Percentiles rank a stretch among this genome's conserved stretches.
phyloP scores from a whole-genome alignment of 1,140 invertebrate genomes.

The Lanistes nyassanus region DNA sequence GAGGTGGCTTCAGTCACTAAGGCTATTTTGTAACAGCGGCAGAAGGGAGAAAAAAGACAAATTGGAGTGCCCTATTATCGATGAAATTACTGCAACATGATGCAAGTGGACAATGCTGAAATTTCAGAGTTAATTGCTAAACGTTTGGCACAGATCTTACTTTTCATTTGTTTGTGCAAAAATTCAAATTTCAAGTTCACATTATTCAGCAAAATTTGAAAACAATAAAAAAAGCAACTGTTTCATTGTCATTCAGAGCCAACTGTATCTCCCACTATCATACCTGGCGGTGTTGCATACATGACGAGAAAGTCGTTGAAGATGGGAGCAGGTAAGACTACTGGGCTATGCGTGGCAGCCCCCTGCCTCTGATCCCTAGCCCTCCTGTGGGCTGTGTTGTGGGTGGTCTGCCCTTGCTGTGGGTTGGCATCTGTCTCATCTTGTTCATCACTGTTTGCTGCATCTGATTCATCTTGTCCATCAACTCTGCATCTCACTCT shows the following conservation, averaged over 20 bases:
- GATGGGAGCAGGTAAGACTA: constrained; percentile 69
- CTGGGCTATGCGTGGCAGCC: not conserved
- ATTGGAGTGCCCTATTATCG: too few species aligned
- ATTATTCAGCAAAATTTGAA: not conserved
- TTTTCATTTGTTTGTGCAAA: too few species aligned
- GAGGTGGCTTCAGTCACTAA: too few species aligned
- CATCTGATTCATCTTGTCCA: not conserved
- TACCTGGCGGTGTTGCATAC: constrained; percentile 87
- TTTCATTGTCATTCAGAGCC: not conserved
- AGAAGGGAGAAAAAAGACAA: too few species aligned
- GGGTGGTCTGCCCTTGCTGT: not conserved
- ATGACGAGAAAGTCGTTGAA: constrained; percentile 93
- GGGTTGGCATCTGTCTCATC: constrained; percentile 35
- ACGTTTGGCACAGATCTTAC: not conserved
- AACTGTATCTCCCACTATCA: not conserved
- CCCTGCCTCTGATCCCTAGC: not conserved
- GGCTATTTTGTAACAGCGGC: too few species aligned
- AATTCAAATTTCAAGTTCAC: not conserved
- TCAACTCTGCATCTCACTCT: not conserved
- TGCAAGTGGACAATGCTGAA: too few species aligned
- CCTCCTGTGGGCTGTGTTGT: not conserved
- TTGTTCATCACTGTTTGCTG: not conserved
- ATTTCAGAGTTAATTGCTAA: too few species aligned
- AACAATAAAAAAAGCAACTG: not conserved
- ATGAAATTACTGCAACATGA: too few species aligned